A percentile compares a stretch with the other conserved stretches of the same genome.
Evolutionary conservation across 1,140 invertebrate genomes (phyloP).

Genomic region (Halesus radiatus): DNA sequence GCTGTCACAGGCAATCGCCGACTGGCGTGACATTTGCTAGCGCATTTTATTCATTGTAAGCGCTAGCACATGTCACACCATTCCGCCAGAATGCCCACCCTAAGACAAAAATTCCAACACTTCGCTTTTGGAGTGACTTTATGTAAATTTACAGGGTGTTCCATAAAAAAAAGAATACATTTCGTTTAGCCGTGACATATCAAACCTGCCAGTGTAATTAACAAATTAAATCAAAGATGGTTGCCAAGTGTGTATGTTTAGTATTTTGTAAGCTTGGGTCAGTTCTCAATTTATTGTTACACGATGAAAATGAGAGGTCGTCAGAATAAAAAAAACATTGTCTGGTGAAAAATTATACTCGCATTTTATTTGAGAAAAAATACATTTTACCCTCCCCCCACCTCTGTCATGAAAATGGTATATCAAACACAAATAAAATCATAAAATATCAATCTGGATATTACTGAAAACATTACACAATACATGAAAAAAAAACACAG

Average conservation of each 20-base stretch:
- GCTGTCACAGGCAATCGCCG: background rate
- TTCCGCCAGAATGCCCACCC: conserved; percentile 4
- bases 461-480: no score
- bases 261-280: conserved; percentile 58
- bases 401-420: background rate
- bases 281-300: conserved; percentile 58
- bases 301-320: conserved; percentile 57
- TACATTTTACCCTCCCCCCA: background rate
- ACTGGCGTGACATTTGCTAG: background rate
- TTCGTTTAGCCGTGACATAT: conserved; percentile 53
- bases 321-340: conserved; percentile 57
- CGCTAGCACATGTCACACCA: background rate
- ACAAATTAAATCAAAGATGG: conserved; percentile 52
- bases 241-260: conserved; percentile 58
- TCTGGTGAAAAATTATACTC: conserved; percentile 56
- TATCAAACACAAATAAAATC: no score
- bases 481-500: no score
- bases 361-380: conserved; percentile 48
- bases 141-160: conserved; percentile 42
- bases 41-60: conserved; percentile 15
- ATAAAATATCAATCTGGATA: no score
- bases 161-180: conserved; percentile 24
- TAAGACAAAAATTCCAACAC: conserved; percentile 7
- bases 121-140: background rate
- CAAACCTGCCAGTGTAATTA: conserved; percentile 56